Evolutionary conservation across 2,113 vertebrate species (phyloP), one percentile per base, ranked within the genome.

Genomic region (Pan paniscus): DNA sequence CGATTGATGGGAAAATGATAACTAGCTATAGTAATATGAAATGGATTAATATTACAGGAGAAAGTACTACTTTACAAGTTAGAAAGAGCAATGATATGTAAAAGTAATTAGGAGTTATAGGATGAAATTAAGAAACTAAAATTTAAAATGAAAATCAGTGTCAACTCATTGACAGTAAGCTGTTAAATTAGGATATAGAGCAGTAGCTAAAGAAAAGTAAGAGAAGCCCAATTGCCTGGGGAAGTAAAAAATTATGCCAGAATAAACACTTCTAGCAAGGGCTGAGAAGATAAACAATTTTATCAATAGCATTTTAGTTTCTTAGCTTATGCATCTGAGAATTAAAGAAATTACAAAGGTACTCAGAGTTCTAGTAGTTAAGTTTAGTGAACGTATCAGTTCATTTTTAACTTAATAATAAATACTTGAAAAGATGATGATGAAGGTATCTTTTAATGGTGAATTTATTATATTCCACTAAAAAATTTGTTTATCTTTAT

Each of bases 31-130:
- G 8, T 73, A 91, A 80, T 81, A 50, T 80, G 75, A 88, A 97
- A 46, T 89, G 6, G 72, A 86, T 93, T 94, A n/a, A 83, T 98
- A 81, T 76, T 73, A 89, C 96, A 97, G 27, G 2, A 50, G 67
- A 88, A 94, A 84, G 40, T 57, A 35, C 86, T 80, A 64, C 89
- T 94, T 98, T 95, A 75, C 70, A 94, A 40, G n/a, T 90, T 92
- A 93, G 46, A 92, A 92, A 94, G 57, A 82, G 43, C 72, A 96
- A 72, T 96, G 90, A 48, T 91, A 85, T 95, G 40, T 95, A 89
- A 97, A 98, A 88, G 82, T 68, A 95, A 97, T 97, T 97, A 89
- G 30, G 55, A 94, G 17, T 61, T 94, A 96, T 72, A 91, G 32
- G 48, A 46, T 70, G 17, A 93, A 97, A 96, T 97, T 93, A 96